These are phyloP conservation scores for Diploscapter pachys DNA, from an alignment of 1,140 invertebrate genomes.

Conservation along the genomic window DNA sequence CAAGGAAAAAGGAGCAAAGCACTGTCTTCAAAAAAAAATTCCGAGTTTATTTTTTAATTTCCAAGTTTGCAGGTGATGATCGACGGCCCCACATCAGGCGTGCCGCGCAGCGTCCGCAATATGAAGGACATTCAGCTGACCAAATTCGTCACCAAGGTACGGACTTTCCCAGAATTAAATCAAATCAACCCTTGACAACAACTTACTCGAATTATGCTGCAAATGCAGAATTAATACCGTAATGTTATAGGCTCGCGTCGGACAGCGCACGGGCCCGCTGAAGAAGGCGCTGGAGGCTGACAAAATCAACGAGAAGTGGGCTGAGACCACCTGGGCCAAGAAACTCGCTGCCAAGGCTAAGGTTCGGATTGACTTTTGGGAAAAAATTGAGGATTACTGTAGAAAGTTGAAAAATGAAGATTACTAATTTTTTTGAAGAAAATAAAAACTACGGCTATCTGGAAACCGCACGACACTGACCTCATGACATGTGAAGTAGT, in stretches of 20 bases:
- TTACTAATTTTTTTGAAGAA: no score
- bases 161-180: no score
- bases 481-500: no score
- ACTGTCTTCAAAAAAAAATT: constrained; percentile 15
- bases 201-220: no score
- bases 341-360: constrained; percentile 75
- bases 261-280: constrained; percentile 77
- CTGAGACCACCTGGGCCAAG: constrained; percentile 62
- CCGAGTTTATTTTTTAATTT: constrained; percentile 47
- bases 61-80: constrained; percentile 73
- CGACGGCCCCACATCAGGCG: constrained; percentile 83
- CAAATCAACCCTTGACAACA: no score
- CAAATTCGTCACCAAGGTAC: constrained; percentile 78
- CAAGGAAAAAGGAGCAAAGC: neutral
- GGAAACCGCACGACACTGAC: no score
- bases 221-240: no score
- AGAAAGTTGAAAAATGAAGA: constrained; percentile 11
- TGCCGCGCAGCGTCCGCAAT: constrained; percentile 78
- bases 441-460: neutral
- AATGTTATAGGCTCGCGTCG: constrained; percentile 66
- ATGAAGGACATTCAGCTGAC: constrained; percentile 88
- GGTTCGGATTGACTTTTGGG: constrained; percentile 61
- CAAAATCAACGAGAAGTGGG: constrained; percentile 61
- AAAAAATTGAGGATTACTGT: neutral
- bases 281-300: constrained; percentile 79